Evolutionary conservation across 2,888 invertebrate species (phyloP).

Genomic region (Rhyacophila evoluta): DNA sequence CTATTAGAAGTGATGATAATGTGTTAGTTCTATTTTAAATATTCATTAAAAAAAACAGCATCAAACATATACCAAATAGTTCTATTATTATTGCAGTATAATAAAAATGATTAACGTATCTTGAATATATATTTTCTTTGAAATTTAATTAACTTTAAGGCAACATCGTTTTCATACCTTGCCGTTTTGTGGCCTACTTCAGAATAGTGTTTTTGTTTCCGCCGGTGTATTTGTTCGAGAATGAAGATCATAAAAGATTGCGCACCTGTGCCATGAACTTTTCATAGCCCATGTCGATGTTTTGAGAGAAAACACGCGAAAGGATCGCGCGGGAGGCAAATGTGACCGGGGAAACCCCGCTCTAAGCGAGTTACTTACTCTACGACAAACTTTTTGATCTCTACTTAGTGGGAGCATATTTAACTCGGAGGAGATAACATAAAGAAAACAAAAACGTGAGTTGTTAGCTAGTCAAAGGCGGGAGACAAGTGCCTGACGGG

Average conservation of each 20-base stretch:
- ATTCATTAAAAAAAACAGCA: no score
- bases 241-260: slow-evolving; percentile 22
- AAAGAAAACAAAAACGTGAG: slow-evolving; percentile 40
- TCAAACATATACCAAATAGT: no score
- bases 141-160: no score
- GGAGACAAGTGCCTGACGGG: slow-evolving; percentile 30
- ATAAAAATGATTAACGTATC: no score
- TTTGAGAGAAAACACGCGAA: slow-evolving; percentile 51
- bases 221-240: neutral
- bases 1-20: no score
- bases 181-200: neutral
- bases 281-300: slow-evolving; percentile 47
- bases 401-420: slow-evolving; percentile 49
- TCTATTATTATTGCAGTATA: no score
- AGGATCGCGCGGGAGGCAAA: slow-evolving; percentile 38
- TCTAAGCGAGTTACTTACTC: slow-evolving; percentile 41
- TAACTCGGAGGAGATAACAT: slow-evolving; percentile 46
- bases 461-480: slow-evolving; percentile 28
- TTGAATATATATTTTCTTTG: no score
- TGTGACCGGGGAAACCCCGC: slow-evolving; percentile 45
- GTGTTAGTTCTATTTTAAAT: no score
- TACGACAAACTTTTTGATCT: slow-evolving; percentile 44
- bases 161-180: neutral
- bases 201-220: slow-evolving; percentile 1
- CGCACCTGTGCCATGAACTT: slow-evolving; percentile 34